Evolutionary conservation across 2,888 invertebrate genomes (phyloP).

Genomic region (Drosophila gaucha): DNA sequence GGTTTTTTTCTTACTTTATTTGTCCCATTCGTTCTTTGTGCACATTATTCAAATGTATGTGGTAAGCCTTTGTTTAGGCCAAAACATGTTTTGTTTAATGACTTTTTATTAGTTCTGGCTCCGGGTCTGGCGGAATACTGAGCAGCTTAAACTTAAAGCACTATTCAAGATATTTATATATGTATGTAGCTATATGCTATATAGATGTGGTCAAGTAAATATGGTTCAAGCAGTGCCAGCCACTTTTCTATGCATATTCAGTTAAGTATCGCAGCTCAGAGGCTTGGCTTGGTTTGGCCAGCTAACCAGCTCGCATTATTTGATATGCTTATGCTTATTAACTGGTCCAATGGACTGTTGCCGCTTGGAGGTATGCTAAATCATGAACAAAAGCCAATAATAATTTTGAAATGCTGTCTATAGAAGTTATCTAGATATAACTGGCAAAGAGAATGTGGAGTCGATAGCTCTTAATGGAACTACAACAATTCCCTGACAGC

Average conservation of each 20-base stretch:
- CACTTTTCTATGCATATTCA: conserved; percentile 40
- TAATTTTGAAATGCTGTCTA: conserved; percentile 8
- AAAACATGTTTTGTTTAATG: conserved; percentile 76
- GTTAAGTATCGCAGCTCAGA: conserved; percentile 16
- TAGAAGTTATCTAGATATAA: conserved; percentile 36
- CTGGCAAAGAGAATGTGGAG: conserved; percentile 18
- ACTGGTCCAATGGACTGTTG: conserved; percentile 45
- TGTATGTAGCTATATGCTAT: background rate
- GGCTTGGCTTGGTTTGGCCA: conserved; percentile 36
- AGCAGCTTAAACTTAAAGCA: conserved; percentile 19
- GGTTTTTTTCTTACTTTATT: conserved; percentile 26
- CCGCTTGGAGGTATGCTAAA: conserved; percentile 28
- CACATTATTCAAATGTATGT: conserved; percentile 71
- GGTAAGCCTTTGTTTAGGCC: conserved; percentile 68
- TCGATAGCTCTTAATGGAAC: conserved; percentile 15
- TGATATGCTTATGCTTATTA: conserved; percentile 63
- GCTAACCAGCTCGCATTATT: conserved; percentile 53
- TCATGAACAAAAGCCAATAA: conserved; percentile 12
- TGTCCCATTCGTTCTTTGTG: conserved; percentile 42
- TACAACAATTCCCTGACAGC: conserved; percentile 14
- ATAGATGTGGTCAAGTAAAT: conserved; percentile 34
- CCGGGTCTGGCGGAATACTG: conserved; percentile 19
- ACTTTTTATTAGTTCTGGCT: conserved; percentile 70
- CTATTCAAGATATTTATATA: conserved; percentile 5
- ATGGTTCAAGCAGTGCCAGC: conserved; percentile 44